phyloP scores from a whole-genome alignment of 2,113 vertebrate genomes.

The Neolamprologus hecqui region DNA sequence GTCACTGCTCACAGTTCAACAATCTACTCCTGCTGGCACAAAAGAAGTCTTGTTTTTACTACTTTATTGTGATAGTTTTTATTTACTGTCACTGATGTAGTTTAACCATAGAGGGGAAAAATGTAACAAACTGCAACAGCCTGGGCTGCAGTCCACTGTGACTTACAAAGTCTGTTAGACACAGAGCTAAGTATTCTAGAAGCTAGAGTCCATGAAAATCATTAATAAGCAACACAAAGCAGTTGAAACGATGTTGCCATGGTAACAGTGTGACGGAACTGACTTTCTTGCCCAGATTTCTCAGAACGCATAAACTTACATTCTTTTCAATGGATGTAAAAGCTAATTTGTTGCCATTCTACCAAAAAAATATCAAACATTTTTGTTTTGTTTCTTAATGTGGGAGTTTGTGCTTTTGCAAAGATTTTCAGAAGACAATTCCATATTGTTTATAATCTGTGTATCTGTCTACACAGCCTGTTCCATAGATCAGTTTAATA shows the following conservation, averaged over 20 bases:
- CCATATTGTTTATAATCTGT: background rate
- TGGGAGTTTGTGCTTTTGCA: background rate
- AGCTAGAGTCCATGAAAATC: background rate
- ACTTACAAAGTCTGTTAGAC: background rate
- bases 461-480: background rate
- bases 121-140: background rate
- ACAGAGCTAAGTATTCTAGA: background rate
- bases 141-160: background rate
- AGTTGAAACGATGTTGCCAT: background rate
- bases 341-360: background rate
- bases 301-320: background rate
- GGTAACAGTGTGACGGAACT: slow-evolving; percentile 2
- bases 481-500: background rate
- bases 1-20: background rate
- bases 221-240: slow-evolving; percentile 2
- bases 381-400: background rate
- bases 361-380: background rate
- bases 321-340: background rate
- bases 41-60: background rate
- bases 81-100: background rate
- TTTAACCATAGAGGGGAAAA: background rate
- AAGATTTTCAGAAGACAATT: background rate
- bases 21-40: background rate
- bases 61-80: background rate
- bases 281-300: background rate